Evolutionary conservation across 2,113 vertebrate genomes (phyloP).

Genomic region (Bungarus multicinctus): DNA sequence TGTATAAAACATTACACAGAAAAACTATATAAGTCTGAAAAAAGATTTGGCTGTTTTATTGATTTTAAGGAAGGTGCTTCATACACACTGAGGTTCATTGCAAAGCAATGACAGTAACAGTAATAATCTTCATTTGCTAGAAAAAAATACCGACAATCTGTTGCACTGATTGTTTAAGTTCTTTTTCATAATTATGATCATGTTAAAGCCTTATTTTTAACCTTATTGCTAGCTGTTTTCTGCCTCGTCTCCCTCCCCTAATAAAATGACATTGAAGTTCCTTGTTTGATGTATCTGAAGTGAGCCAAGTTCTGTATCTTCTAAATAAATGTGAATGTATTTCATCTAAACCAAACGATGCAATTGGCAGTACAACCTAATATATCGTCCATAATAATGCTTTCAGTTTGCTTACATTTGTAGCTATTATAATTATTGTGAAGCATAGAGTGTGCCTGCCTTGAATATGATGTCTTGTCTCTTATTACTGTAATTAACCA

Average conservation of each 20-base stretch:
- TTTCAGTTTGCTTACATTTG: background rate
- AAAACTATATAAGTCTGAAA: background rate
- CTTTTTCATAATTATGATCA: background rate
- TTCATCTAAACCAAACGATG: background rate
- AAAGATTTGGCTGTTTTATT: background rate
- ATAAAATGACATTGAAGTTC: background rate
- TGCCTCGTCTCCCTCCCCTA: background rate
- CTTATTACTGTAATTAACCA: slow-evolving; percentile 20
- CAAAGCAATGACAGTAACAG: background rate
- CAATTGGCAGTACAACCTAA: slow-evolving; percentile 6
- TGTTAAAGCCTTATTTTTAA: background rate
- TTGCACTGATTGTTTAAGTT: background rate
- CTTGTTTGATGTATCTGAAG: background rate
- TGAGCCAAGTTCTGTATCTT: background rate
- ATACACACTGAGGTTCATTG: background rate
- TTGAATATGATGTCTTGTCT: background rate
- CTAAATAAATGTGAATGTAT: background rate
- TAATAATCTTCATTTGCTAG: background rate
- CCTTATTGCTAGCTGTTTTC: background rate
- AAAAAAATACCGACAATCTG: background rate
- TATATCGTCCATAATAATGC: background rate
- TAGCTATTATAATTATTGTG: background rate
- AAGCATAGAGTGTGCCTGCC: slow-evolving; percentile 12
- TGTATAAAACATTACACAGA: background rate
- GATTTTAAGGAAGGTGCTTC: background rate